These are phyloP conservation scores for Brachyptera putata DNA, from an alignment of 2,888 invertebrate species.

Conservation along the genomic window DNA sequence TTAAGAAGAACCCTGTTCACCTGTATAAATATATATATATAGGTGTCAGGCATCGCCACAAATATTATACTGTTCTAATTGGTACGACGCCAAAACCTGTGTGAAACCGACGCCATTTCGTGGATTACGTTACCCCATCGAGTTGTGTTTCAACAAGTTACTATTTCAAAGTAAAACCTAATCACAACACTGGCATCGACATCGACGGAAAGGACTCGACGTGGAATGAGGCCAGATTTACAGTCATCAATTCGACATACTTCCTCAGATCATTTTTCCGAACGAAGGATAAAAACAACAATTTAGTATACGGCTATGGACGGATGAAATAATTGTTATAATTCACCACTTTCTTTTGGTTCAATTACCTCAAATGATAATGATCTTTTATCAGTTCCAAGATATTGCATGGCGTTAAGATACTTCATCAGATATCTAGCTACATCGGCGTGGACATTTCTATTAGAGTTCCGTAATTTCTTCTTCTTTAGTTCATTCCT, in stretches of 20 bases:
- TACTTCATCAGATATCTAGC: conserved; percentile 21
- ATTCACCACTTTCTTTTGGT: not conserved
- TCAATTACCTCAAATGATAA: conserved; percentile 5
- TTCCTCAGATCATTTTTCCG: conserved; percentile 74
- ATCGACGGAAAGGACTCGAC: conserved; percentile 18
- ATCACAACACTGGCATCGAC: conserved; percentile 27
- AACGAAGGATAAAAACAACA: conserved; percentile 41
- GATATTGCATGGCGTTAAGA: conserved; percentile 17
- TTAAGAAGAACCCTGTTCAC: not conserved
- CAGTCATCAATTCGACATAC: conserved; percentile 72
- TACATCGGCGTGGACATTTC: conserved; percentile 18
- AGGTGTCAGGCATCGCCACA: not conserved
- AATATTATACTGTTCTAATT: not conserved
- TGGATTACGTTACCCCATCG: not conserved
- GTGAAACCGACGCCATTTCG: not conserved
- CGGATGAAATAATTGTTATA: conserved; percentile 15
- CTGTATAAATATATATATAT: not conserved
- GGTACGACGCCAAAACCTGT: not conserved
- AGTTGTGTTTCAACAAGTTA: not conserved
- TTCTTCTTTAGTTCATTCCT: conserved; percentile 22
- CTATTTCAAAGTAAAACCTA: not conserved
- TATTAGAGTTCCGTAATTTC: conserved; percentile 20
- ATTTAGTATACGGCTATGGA: conserved; percentile 28
- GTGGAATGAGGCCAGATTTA: conserved; percentile 74
- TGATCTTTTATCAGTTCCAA: not conserved